Percentiles rank a stretch among this genome's conserved stretches.
These are phyloP conservation scores for Palythoa heliodiscus DNA, from an alignment of 92 coral and sea anemone species.

Conservation along the genomic window DNA sequence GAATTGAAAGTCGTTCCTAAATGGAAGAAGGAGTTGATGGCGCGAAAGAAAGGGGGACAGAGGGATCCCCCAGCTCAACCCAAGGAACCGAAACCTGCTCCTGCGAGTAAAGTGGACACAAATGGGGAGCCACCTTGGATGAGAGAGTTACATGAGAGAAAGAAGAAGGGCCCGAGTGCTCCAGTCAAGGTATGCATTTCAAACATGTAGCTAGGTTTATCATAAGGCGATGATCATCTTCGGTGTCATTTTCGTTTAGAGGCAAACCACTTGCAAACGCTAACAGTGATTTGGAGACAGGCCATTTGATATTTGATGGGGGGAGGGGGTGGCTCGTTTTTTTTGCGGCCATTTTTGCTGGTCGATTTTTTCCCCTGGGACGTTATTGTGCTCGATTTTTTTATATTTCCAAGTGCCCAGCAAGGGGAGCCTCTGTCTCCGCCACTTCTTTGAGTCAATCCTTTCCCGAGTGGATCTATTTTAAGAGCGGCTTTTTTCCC, in stretches of 20 bases:
- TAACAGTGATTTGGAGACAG: background rate
- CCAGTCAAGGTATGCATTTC: constrained; percentile 13
- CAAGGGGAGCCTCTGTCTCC: no score
- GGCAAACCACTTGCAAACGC: background rate
- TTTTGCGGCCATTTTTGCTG: no score
- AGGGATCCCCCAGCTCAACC: background rate
- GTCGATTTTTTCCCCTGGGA: no score
- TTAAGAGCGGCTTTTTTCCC: no score
- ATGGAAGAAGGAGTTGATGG: constrained; percentile 57
- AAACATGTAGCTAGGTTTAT: background rate
- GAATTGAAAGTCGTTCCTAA: constrained; percentile 42
- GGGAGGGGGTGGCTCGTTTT: no score
- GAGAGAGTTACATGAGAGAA: constrained; percentile 70
- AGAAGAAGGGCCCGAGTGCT: constrained; percentile 26
- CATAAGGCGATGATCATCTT: background rate
- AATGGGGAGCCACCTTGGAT: constrained; percentile 69
- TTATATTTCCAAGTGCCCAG: no score
- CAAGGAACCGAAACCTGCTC: background rate
- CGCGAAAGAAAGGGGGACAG: constrained; percentile 35
- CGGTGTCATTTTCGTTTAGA: background rate
- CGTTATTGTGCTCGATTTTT: no score
- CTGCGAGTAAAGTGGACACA: constrained; percentile 29
- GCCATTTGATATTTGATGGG: background rate
- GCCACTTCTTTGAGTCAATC: no score
- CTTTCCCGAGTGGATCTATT: no score